A percentile compares a stretch with the other conserved stretches of the same genome.
phyloP scores from a whole-genome alignment of 2,888 invertebrate species.

The Melieria picta region DNA sequence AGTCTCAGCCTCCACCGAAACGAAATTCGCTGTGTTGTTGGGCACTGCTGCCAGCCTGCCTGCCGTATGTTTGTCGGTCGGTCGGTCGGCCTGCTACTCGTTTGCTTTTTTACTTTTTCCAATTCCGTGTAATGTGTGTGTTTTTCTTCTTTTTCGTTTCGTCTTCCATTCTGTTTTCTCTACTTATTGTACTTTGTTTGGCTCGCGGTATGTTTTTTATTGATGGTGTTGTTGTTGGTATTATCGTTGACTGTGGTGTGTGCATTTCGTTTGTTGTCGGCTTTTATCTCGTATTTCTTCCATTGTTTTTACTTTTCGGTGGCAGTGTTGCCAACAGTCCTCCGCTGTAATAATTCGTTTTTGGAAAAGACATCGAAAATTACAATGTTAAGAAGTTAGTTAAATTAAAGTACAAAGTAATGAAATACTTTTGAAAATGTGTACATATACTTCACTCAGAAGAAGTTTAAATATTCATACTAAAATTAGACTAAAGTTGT shows the following conservation, averaged over 20 bases:
- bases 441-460: no score
- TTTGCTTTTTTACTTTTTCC: constrained; percentile 27
- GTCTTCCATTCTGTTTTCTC: constrained; percentile 22
- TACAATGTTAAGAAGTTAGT: no score
- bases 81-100: not conserved
- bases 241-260: constrained; percentile 39
- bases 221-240: constrained; percentile 33
- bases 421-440: no score
- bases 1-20: constrained; percentile 32
- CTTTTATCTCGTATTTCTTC: constrained; percentile 6
- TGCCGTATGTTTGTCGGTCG: not conserved
- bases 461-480: no score
- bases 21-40: constrained; percentile 20
- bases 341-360: no score
- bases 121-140: constrained; percentile 18
- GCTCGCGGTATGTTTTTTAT: not conserved
- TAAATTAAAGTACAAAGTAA: no score
- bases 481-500: no score
- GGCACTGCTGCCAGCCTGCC: constrained; percentile 11
- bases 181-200: constrained; percentile 12
- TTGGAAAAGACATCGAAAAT: no score
- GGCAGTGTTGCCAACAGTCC: no score
- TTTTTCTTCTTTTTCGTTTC: constrained; percentile 14
- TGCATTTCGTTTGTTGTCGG: constrained; percentile 22
- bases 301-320: not conserved